phyloP scores from a whole-genome alignment of 2,113 vertebrate genomes.

The Nothocercus nigrocapillus region DNA sequence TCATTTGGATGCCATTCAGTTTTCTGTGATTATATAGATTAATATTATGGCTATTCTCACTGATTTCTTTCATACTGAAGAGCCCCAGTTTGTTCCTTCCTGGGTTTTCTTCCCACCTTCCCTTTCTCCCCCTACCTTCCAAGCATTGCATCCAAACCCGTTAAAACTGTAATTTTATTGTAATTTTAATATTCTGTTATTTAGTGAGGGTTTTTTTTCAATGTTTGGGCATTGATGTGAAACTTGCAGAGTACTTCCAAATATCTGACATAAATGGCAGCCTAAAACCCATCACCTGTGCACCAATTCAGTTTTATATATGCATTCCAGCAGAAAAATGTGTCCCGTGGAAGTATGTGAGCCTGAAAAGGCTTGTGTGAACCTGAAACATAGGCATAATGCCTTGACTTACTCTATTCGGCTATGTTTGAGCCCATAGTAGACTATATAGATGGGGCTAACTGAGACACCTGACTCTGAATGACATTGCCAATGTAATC shows the following conservation, averaged over 20 bases:
- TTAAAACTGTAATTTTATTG: not conserved
- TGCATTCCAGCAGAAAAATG: not conserved
- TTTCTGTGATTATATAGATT: not conserved
- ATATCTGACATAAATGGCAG: not conserved
- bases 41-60: not conserved
- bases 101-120: not conserved
- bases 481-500: too few species aligned
- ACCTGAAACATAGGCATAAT: too few species aligned
- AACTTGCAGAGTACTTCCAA: not conserved
- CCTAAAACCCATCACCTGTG: not conserved
- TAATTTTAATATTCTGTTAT: not conserved
- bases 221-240: not conserved
- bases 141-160: not conserved
- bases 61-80: not conserved
- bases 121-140: too few species aligned
- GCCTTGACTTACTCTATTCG: too few species aligned
- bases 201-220: not conserved
- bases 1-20: not conserved
- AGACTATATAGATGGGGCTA: too few species aligned
- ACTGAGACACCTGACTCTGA: too few species aligned
- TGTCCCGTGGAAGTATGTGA: not conserved
- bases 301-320: not conserved
- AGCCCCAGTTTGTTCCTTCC: not conserved
- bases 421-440: too few species aligned
- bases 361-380: too few species aligned